Evolutionary conservation across 2,888 invertebrate species (phyloP).

Genomic region (Calameuta idolon): DNA sequence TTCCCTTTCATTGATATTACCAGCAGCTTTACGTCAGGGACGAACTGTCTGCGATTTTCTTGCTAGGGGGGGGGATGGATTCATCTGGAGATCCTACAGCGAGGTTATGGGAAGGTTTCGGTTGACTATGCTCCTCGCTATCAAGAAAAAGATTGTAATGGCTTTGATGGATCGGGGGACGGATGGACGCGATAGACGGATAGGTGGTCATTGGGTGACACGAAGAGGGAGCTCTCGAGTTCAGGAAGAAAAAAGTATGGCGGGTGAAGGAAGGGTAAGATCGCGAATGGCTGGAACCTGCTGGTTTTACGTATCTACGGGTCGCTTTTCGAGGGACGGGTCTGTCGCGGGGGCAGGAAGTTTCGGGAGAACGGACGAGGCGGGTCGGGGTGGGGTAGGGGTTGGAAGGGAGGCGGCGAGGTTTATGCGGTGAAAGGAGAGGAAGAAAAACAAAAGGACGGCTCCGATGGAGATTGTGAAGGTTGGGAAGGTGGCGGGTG

Average conservation of each 20-base stretch:
- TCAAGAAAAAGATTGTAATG: background rate
- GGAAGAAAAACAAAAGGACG: background rate
- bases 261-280: background rate
- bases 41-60: background rate
- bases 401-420: background rate
- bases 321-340: background rate
- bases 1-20: background rate
- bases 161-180: background rate
- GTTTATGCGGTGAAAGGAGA: background rate
- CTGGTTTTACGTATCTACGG: background rate
- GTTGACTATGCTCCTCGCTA: background rate
- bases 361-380: too few relatives aligned
- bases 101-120: background rate
- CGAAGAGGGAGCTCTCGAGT: background rate
- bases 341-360: too few relatives aligned
- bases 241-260: background rate
- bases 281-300: background rate
- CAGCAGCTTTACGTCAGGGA: background rate
- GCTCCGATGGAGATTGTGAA: background rate
- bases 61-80: background rate
- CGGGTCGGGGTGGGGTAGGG: too few relatives aligned
- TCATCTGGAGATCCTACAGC: background rate
- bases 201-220: background rate
- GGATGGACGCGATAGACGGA: background rate
- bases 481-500: background rate